phyloP scores from a whole-genome alignment of 1,140 invertebrate species.

The Orius insidiosus region DNA sequence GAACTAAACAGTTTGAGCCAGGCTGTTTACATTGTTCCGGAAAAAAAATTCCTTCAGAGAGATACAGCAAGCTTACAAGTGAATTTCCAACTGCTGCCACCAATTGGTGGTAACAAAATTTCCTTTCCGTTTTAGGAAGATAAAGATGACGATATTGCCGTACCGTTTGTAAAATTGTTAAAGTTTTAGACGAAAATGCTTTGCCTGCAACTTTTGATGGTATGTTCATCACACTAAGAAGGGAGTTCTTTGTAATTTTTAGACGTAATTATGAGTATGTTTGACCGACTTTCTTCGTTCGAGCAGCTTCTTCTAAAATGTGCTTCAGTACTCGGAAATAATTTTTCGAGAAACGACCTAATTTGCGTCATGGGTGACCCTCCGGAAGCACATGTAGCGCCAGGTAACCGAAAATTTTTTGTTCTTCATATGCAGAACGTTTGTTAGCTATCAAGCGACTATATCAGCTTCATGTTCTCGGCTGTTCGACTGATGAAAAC shows the following conservation, averaged over 20 bases:
- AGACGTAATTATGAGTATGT: constrained; percentile 38
- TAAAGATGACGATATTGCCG: neutral
- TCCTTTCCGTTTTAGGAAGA: neutral
- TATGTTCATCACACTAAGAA: neutral
- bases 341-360: constrained; percentile 35
- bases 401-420: constrained; percentile 17
- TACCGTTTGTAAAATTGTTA: constrained; percentile 11
- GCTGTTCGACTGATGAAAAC: constrained; percentile 27
- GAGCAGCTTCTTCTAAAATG: constrained; percentile 42
- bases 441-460: constrained; percentile 33
- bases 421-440: too few relatives aligned
- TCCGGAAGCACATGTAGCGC: constrained; percentile 27
- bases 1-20: constrained; percentile 2
- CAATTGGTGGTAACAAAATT: too few relatives aligned
- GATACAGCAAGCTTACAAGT: too few relatives aligned
- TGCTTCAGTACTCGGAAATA: constrained; percentile 36
- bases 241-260: constrained; percentile 15
- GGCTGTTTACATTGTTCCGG: constrained; percentile 7
- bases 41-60: neutral
- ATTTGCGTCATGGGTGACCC: constrained; percentile 31
- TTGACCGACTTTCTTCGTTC: constrained; percentile 36
- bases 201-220: constrained; percentile 15
- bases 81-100: too few relatives aligned
- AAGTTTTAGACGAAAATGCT: constrained; percentile 5
- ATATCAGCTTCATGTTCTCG: constrained; percentile 36